These are phyloP conservation scores for Hypercompe scribonia DNA, from an alignment of 2,888 invertebrate genomes.

Conservation along the genomic window DNA sequence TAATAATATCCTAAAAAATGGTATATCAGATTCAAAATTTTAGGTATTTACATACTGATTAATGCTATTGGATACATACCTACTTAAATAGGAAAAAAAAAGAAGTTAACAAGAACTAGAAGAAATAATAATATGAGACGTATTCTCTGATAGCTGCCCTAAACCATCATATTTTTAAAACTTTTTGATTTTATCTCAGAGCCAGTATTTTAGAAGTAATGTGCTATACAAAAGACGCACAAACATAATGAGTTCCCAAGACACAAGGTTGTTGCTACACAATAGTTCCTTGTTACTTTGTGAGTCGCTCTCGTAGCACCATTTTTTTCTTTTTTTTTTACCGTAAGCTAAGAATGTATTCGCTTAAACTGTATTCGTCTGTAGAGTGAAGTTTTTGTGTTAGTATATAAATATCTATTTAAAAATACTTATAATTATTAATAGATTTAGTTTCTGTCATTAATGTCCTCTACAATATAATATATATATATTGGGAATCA, in stretches of 20 bases:
- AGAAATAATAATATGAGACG: background rate
- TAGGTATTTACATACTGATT: too few relatives aligned
- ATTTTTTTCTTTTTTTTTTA: background rate
- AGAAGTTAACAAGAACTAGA: background rate
- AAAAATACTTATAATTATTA: background rate
- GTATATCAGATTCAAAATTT: too few relatives aligned
- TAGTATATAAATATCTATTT: background rate
- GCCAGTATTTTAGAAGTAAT: background rate
- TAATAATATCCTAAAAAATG: too few relatives aligned
- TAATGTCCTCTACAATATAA: too few relatives aligned
- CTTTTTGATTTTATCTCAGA: background rate
- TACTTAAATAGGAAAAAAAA: background rate
- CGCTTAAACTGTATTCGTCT: background rate
- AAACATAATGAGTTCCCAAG: background rate
- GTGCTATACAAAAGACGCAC: background rate
- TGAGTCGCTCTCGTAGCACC: background rate
- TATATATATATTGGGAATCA: too few relatives aligned
- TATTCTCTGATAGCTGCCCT: background rate
- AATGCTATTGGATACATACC: background rate
- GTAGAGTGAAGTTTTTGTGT: background rate
- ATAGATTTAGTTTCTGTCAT: background rate
- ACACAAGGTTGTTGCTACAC: background rate
- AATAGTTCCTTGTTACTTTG: background rate
- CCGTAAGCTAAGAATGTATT: background rate
- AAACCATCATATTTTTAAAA: background rate